These are phyloP conservation scores for Scotopteryx bipunctaria DNA, from an alignment of 2,888 invertebrate species.

Conservation along the genomic window DNA sequence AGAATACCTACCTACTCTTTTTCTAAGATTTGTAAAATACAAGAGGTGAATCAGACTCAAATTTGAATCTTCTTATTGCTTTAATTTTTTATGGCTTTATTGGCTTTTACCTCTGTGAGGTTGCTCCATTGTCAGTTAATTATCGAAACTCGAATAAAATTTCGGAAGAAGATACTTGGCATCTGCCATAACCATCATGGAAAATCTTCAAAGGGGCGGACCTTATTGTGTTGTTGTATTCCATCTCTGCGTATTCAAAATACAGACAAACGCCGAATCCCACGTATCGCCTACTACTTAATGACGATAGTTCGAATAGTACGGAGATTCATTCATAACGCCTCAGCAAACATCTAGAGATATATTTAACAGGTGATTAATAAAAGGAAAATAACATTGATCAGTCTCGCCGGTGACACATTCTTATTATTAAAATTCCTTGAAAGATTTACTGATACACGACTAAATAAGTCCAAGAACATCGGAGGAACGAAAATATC, in stretches of 20 bases:
- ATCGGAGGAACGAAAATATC: slow-evolving; percentile 15
- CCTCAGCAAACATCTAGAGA: slow-evolving; percentile 12
- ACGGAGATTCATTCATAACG: slow-evolving; percentile 33
- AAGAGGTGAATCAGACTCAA: too few species aligned
- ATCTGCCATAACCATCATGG: too few species aligned
- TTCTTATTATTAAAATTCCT: slow-evolving; percentile 31
- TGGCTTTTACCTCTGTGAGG: too few species aligned
- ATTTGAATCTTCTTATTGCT: too few species aligned
- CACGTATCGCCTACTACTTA: slow-evolving; percentile 13
- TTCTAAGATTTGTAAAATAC: too few species aligned
- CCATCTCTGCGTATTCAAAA: too few species aligned
- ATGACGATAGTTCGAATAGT: slow-evolving; percentile 32
- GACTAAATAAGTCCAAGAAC: slow-evolving; percentile 20
- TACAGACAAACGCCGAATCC: background rate
- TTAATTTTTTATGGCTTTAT: too few species aligned
- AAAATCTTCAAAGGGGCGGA: background rate
- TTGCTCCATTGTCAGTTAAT: too few species aligned
- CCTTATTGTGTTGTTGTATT: too few species aligned
- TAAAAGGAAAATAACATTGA: slow-evolving; percentile 30
- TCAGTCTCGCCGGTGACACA: slow-evolving; percentile 31
- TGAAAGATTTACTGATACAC: slow-evolving; percentile 32
- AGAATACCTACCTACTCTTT: too few species aligned
- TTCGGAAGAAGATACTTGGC: too few species aligned
- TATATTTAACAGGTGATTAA: slow-evolving; percentile 33
- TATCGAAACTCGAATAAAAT: background rate